Conservation (phyloP, 2,113 vertebrate genomes). For the Ptyas mucosa region DNA sequence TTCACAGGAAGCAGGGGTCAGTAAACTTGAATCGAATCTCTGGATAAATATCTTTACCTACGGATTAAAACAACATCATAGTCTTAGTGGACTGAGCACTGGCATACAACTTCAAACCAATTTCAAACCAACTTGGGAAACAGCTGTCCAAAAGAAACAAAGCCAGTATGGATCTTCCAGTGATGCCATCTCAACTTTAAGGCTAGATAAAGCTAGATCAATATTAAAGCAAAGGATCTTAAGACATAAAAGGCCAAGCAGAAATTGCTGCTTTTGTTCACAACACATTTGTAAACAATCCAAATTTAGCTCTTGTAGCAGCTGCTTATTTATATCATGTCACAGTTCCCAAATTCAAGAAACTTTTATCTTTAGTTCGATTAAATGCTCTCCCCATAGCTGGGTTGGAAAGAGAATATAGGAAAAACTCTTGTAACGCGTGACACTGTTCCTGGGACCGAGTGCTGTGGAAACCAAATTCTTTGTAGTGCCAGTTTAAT, state of each 20-base stretch:
- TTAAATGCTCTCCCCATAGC: not conserved
- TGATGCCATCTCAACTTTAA: not conserved
- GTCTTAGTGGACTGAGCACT: not conserved
- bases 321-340: not conserved
- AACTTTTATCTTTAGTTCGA: not conserved
- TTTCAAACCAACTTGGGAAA: not conserved
- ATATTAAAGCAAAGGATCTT: not conserved
- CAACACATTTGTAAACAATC: not conserved
- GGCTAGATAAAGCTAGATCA: not conserved
- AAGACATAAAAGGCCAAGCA: not conserved
- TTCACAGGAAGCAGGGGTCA: not conserved
- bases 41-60: not conserved
- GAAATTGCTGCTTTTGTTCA: not conserved
- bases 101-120: not conserved
- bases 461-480: not conserved
- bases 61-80: not conserved
- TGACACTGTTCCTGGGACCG: not conserved
- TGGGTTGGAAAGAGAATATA: not conserved
- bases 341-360: not conserved
- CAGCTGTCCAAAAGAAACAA: not conserved
- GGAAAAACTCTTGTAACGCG: not conserved
- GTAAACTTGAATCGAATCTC: not conserved
- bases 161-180: not conserved
- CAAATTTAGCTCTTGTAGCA: not conserved
- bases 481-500: not conserved